Conservation (phyloP, 1,140 invertebrate species). For the Meloidogyne hapla region DNA sequence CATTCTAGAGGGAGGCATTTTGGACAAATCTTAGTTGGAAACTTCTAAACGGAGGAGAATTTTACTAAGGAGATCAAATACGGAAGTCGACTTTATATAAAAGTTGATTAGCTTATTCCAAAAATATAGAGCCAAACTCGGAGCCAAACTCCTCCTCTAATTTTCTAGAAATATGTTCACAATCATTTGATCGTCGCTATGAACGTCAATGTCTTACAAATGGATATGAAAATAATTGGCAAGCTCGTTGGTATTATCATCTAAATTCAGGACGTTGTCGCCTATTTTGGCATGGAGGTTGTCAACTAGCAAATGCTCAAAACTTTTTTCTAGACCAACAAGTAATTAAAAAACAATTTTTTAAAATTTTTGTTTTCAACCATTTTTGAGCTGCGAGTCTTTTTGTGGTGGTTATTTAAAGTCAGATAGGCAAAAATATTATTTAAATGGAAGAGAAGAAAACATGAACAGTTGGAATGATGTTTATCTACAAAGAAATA, state of each 20-base stretch:
- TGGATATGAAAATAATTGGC: constrained; percentile 23
- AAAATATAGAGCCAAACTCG: no score
- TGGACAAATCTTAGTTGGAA: no score
- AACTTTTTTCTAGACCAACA: constrained; percentile 51
- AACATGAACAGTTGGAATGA: background rate
- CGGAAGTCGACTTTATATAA: no score
- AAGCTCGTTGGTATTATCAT: constrained; percentile 41
- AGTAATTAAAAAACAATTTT: background rate
- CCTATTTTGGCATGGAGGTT: constrained; percentile 57
- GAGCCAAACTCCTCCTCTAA: no score
- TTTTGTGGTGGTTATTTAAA: constrained; percentile 28
- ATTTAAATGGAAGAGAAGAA: background rate
- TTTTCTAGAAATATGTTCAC: constrained; percentile 26
- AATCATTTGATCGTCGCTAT: constrained; percentile 47
- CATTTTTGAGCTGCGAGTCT: constrained; percentile 30
- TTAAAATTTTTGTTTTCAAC: background rate
- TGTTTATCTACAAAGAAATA: background rate
- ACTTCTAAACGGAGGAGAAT: no score
- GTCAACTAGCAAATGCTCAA: constrained; percentile 34
- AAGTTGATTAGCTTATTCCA: no score
- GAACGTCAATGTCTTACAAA: constrained; percentile 37
- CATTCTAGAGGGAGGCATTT: no score
- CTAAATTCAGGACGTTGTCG: constrained; percentile 33
- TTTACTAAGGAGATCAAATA: no score
- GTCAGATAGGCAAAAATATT: background rate